Conservation (phyloP, 2,797 vertebrate species). For the Onychomys torridus region DNA sequence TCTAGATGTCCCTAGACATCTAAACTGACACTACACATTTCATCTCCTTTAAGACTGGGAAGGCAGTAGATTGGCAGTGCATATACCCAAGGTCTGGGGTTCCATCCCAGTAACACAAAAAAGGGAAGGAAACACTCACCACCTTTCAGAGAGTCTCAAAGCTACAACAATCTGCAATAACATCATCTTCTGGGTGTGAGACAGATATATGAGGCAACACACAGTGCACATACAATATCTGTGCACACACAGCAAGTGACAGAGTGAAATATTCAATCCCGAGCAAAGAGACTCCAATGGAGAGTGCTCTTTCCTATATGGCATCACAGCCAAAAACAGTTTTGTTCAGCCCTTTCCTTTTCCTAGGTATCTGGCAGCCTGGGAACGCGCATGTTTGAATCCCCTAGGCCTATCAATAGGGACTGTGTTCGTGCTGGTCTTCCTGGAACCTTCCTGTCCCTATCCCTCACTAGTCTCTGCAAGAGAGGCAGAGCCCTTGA, state of each 20-base stretch:
- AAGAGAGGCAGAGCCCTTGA: not conserved
- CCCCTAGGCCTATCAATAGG: not conserved
- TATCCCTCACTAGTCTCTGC: not conserved
- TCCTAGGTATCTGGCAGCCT: not conserved
- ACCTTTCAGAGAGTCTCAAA: constrained; percentile 21
- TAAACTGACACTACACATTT: not conserved
- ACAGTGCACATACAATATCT: not conserved
- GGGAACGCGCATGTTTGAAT: constrained; percentile 27
- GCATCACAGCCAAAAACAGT: not conserved
- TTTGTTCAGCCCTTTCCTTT: not conserved
- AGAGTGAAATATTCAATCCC: not conserved
- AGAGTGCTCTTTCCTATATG: not conserved
- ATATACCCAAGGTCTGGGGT: not conserved
- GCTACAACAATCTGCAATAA: not conserved
- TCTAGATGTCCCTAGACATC: constrained; percentile 17
- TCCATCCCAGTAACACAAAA: not conserved
- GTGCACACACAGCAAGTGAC: constrained; percentile 24
- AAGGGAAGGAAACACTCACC: not conserved
- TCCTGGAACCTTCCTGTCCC: not conserved
- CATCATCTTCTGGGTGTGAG: not conserved
- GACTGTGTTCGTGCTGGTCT: not conserved
- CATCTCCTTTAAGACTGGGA: not conserved
- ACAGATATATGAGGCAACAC: not conserved
- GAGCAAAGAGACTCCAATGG: not conserved
- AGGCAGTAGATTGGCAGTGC: not conserved